Evolutionary conservation across 2,888 invertebrate species (phyloP).

Genomic region (Hemithea aestivaria): DNA sequence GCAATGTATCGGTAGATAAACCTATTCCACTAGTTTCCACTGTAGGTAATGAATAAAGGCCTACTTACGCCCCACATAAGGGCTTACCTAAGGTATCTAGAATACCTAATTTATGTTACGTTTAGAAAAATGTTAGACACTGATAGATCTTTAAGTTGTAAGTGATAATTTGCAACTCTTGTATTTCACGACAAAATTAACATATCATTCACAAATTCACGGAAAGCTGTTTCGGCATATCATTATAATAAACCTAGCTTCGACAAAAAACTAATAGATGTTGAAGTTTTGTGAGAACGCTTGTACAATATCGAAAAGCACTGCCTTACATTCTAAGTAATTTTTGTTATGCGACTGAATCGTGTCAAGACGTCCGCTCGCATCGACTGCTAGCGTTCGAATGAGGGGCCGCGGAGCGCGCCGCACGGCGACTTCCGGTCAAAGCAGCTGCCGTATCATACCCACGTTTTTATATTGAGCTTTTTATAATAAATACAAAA

Average conservation of each 20-base stretch:
- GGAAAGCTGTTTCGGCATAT: constrained; percentile 62
- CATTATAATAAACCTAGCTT: constrained; percentile 48
- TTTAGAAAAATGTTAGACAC: constrained; percentile 23
- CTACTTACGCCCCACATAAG: constrained; percentile 17
- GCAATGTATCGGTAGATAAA: constrained; percentile 25
- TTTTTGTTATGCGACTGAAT: constrained; percentile 49
- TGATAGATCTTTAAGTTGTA: constrained; percentile 17
- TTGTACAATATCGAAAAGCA: constrained; percentile 64
- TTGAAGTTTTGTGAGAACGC: constrained; percentile 45
- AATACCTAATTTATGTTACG: constrained; percentile 17
- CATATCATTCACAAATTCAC: constrained; percentile 69
- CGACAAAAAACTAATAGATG: constrained; percentile 25
- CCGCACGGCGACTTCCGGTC: constrained; percentile 34
- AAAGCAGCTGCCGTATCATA: constrained; percentile 47
- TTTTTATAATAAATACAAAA: constrained; percentile 62
- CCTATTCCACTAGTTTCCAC: constrained; percentile 23
- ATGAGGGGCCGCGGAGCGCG: constrained; percentile 36
- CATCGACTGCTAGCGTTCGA: constrained; percentile 47
- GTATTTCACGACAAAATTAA: constrained; percentile 36
- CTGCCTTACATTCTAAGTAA: constrained; percentile 75
- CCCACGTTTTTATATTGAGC: constrained; percentile 58
- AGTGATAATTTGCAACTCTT: constrained; percentile 12
- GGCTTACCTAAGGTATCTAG: constrained; percentile 23
- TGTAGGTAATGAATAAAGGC: constrained; percentile 24
- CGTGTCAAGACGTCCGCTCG: constrained; percentile 46